Conservation (phyloP, 2,113 vertebrate genomes). For the Corydoras sp. region DNA sequence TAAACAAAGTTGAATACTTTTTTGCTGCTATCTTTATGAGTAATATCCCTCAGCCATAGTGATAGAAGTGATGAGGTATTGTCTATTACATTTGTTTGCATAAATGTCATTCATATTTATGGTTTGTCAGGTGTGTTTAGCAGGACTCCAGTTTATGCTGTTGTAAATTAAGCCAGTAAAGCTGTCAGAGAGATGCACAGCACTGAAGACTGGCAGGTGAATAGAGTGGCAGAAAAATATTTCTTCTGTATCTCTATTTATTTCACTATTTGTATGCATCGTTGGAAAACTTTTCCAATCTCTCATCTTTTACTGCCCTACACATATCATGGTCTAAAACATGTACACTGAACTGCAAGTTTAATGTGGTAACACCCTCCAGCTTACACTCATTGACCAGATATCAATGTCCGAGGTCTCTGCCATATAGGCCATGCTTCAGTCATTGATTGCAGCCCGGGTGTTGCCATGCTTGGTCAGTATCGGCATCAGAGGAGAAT, state of each 20-base stretch:
- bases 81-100: slow-evolving; percentile 71
- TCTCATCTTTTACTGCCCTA: slow-evolving; percentile 28
- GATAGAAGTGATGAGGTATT: slow-evolving; percentile 70
- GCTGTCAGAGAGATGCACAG: slow-evolving; percentile 23
- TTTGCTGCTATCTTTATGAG: background rate
- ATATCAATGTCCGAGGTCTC: too few relatives aligned
- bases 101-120: slow-evolving; percentile 76
- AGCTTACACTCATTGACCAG: too few relatives aligned
- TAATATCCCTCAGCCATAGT: slow-evolving; percentile 65
- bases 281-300: slow-evolving; percentile 21
- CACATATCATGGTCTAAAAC: slow-evolving; percentile 13
- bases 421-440: too few relatives aligned
- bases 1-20: background rate
- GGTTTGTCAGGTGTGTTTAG: slow-evolving; percentile 79
- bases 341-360: background rate
- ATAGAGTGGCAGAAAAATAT: slow-evolving; percentile 38
- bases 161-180: slow-evolving; percentile 79
- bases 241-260: slow-evolving; percentile 39
- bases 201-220: slow-evolving; percentile 37
- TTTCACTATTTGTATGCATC: slow-evolving; percentile 25
- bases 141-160: slow-evolving; percentile 65
- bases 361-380: too few relatives aligned
- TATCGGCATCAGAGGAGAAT: too few relatives aligned
- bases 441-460: too few relatives aligned
- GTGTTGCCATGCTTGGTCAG: too few relatives aligned